Percentiles rank a stretch among this genome's conserved stretches.
phyloP scores from a whole-genome alignment of 2,113 vertebrate genomes.

The Callaeas wilsoni region DNA sequence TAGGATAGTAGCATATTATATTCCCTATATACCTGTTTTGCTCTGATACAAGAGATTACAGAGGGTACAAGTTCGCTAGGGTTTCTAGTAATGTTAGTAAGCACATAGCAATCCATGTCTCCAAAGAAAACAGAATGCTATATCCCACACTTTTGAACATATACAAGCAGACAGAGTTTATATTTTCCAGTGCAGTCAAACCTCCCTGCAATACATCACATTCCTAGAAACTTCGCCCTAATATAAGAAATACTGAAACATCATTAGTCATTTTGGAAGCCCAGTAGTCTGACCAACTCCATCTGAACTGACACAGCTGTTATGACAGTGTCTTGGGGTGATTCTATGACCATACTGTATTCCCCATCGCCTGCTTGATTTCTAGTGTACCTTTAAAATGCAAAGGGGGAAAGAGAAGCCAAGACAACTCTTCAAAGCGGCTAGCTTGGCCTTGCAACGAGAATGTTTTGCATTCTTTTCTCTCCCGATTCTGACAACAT shows the following conservation, averaged over 20 bases:
- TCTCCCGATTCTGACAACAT: too few relatives aligned
- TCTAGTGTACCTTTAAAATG: too few relatives aligned
- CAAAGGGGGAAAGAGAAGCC: too few relatives aligned
- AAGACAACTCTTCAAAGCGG: too few relatives aligned
- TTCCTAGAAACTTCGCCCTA: not conserved
- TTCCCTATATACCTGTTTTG: not conserved
- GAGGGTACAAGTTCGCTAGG: not conserved
- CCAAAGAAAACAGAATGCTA: not conserved
- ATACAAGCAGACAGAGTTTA: not conserved
- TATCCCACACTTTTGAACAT: not conserved
- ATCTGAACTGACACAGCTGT: not conserved
- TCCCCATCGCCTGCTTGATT: too few relatives aligned
- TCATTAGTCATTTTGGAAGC: not conserved
- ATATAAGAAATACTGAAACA: not conserved
- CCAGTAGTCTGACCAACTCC: not conserved
- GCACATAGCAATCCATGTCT: not conserved
- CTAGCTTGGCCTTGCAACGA: too few relatives aligned
- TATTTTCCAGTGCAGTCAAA: not conserved
- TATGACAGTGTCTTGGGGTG: too few relatives aligned
- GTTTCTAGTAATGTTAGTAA: not conserved
- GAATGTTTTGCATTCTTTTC: too few relatives aligned
- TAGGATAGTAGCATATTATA: not conserved
- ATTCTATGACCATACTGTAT: too few relatives aligned
- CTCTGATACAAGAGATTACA: not conserved
- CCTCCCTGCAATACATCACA: not conserved